Evolutionary conservation across 2,888 invertebrate genomes (phyloP).

Genomic region (Cecidostiba fungosa): DNA sequence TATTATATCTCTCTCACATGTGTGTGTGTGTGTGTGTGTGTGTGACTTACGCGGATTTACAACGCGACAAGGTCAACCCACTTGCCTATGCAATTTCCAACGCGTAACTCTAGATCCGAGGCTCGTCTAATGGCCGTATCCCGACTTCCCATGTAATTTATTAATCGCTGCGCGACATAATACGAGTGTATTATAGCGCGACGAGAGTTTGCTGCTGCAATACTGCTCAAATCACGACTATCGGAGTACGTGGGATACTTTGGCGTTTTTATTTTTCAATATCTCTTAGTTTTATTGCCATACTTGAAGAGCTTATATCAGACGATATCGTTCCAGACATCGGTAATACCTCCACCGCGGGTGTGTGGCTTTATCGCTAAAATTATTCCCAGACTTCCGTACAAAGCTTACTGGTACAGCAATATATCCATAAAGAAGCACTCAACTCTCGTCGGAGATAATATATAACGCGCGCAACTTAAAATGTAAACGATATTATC

Average conservation of each 20-base stretch:
- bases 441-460: background rate
- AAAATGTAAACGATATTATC: background rate
- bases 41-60: conserved; percentile 64
- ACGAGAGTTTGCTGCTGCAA: conserved; percentile 4
- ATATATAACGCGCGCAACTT: too few species aligned
- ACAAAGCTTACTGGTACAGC: background rate
- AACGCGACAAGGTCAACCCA: conserved; percentile 66
- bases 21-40: too few species aligned
- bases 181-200: background rate
- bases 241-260: background rate
- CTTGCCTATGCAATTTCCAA: conserved; percentile 66
- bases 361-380: background rate
- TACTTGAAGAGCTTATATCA: background rate
- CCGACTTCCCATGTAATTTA: conserved; percentile 66
- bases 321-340: background rate
- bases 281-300: background rate
- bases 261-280: too few species aligned
- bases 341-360: too few species aligned
- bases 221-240: conserved; percentile 24
- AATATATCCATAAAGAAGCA: background rate
- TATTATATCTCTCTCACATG: too few species aligned
- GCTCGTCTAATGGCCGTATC: conserved; percentile 64
- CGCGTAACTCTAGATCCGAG: conserved; percentile 67
- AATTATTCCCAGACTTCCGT: background rate
- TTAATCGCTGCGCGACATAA: conserved; percentile 65